Percentiles rank a stretch among this genome's conserved stretches.
phyloP scores from a whole-genome alignment of 2,113 vertebrate species.

The Plecturocebus donacophilus region DNA sequence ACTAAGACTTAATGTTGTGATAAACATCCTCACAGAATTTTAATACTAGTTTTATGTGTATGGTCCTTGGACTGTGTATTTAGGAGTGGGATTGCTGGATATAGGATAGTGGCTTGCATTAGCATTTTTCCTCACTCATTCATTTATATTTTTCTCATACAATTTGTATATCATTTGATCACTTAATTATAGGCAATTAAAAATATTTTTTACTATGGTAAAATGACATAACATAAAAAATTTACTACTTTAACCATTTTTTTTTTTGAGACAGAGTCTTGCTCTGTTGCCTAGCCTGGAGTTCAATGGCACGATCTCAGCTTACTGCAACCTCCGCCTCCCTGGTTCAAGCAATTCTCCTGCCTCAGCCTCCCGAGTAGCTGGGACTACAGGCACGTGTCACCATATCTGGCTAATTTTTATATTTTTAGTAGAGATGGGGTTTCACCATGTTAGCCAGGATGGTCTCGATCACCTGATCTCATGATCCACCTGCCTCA shows the following conservation, averaged over 20 bases:
- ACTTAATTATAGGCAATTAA: constrained; percentile 15
- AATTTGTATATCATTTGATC: not conserved
- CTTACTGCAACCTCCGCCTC: too few species aligned
- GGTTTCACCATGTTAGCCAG: too few species aligned
- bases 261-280: too few species aligned
- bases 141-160: not conserved
- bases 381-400: too few species aligned
- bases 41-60: not conserved
- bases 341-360: too few species aligned
- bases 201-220: not conserved
- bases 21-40: not conserved
- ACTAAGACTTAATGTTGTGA: not conserved
- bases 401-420: too few species aligned
- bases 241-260: not conserved
- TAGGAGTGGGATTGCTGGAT: not conserved
- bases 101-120: not conserved
- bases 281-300: too few species aligned
- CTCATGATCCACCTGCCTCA: too few species aligned
- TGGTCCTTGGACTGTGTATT: not conserved
- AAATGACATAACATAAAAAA: not conserved
- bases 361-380: too few species aligned
- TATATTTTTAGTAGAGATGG: too few species aligned
- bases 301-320: too few species aligned
- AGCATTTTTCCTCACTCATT: not conserved
- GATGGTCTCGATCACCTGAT: too few species aligned